Base-by-base conservation (phyloP, 2,113 vertebrate genomes). In the Phrynosoma blainvillii region DNA sequence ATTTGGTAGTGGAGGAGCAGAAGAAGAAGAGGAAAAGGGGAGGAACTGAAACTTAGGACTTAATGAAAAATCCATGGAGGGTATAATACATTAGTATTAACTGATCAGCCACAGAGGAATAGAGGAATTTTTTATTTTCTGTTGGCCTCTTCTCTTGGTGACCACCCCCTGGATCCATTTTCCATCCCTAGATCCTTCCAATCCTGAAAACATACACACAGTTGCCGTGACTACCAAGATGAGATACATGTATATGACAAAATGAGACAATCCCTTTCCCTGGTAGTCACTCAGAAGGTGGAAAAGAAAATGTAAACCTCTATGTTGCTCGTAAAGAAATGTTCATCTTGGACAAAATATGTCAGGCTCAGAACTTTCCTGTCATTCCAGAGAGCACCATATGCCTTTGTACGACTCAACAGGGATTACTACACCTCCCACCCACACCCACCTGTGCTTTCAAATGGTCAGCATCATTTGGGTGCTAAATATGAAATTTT, bases 201-300 rank as follows among this genome's bases (percentile, higher is more conserved):
- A 92, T 79, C 93, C 2, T 65, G 88, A 94, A 97, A 96, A 97
- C 95, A 97, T 93, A 97, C 87, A 97, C 95, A 96, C 87, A 23
- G 70, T 96, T 95, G 92, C 94, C 94, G 87, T 2, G 92, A 94
- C 75, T 42, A 97, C 94, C 7, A 86, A 91, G 95, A 94, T 5
- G 68, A 95, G 95, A 96, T 90, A 91, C 90, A 96, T 0, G 80
- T 62, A 82, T 85, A 42, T 9, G 86, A 95, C 87, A 86, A 94
- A 94, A 77, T 70, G 89, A 96, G 93, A 91, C 90, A 92, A 85
- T 89, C 92, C 87, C 92, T 91, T 93, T 94, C 75, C 87, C 93
- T 87, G 0, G 52, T 1, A 87, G 93, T 95, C 68, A 88, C 91
- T 92, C 84, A 79, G 90, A 91, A 93, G 89, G 90, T 90, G 88